Evolutionary conservation across 2,888 invertebrate species (phyloP), one percentile per base, ranked within the genome.

Genomic region (Alentia gelatinosa): DNA sequence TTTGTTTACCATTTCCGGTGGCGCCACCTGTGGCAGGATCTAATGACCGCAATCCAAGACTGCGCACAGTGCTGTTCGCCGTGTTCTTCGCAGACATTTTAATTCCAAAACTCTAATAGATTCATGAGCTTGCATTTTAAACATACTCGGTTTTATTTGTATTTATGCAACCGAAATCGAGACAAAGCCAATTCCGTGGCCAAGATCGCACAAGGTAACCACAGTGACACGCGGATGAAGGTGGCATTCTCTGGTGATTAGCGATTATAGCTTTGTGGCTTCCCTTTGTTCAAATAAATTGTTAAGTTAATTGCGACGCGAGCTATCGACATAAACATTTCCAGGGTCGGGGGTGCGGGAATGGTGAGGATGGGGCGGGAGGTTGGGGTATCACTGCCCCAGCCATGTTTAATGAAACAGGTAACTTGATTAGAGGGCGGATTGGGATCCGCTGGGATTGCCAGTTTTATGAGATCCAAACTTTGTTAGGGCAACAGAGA

Each of bases 181-280:
- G n/a, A 56, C n/a, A n/a, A 56, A 56, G 56, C 56, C 56, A 56
- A 56, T 56, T 56, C n/a, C 56, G n/a, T n/a, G 56, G n/a, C n/a
- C 23, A n/a, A 3, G 56, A 19, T 3, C n/a, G 56, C 23, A n/a
- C 3, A 1, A 3, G 56, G 3, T 56, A 56, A 12, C 56, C 56
- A 56, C 56, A 56, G 12, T 19, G n/a, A 19, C 56, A 56, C 56
- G 23, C n/a, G 56, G 19, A n/a, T 12, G n/a, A 56, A 56, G 56
- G 5, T 19, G 3, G 5, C n/a, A n/a, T 56, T 56, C n/a, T 3
- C 23, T 12, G n/a, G 56, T 56, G 56, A 56, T 56, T 56, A 56
- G 56, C 19, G 56, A n/a, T 56, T 4, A n/a, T 4, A n/a, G 56
- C 1, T 19, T n/a, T 56, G 56, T 56, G n/a, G 56, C 56, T 3